phyloP scores from a whole-genome alignment of 2,888 invertebrate species.

The Amorpha juglandis region DNA sequence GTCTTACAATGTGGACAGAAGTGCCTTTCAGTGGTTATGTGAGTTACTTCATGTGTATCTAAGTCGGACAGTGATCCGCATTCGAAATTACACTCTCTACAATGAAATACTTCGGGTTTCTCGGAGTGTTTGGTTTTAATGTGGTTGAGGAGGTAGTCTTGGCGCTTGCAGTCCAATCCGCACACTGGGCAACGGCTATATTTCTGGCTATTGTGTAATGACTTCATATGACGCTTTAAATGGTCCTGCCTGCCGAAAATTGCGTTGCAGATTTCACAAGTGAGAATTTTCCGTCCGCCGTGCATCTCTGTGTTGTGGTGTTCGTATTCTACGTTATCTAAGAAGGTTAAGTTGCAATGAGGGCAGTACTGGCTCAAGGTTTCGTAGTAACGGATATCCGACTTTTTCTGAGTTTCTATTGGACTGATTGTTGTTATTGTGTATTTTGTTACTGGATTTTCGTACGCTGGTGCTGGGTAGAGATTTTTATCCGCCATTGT shows the following conservation, averaged over 20 bases:
- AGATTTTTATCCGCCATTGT: conserved; percentile 13
- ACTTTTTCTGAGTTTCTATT: background rate
- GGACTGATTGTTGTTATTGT: background rate
- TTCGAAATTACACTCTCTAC: conserved; percentile 10
- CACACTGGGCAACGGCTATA: conserved; percentile 54
- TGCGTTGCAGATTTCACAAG: conserved; percentile 51
- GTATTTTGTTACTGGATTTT: background rate
- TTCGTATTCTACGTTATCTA: conserved; percentile 45
- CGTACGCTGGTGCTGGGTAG: conserved; percentile 1
- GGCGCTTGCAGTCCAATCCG: conserved; percentile 47
- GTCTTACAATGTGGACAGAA: conserved; percentile 54
- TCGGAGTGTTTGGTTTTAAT: conserved; percentile 54
- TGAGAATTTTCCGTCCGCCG: conserved; percentile 44
- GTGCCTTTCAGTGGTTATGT: conserved; percentile 43
- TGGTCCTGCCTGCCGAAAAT: conserved; percentile 59
- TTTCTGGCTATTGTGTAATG: conserved; percentile 43
- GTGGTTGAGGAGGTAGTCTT: conserved; percentile 53
- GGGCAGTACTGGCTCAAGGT: conserved; percentile 38
- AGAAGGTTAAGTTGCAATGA: conserved; percentile 53
- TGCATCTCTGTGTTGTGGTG: conserved; percentile 56
- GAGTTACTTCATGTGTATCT: background rate
- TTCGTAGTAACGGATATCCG: background rate
- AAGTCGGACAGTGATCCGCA: background rate
- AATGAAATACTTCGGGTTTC: conserved; percentile 53
- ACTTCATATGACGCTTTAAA: conserved; percentile 57